These are phyloP conservation scores for Dicrurus megarhynchus DNA, from an alignment of 2,113 vertebrate genomes.

Conservation along the genomic window DNA sequence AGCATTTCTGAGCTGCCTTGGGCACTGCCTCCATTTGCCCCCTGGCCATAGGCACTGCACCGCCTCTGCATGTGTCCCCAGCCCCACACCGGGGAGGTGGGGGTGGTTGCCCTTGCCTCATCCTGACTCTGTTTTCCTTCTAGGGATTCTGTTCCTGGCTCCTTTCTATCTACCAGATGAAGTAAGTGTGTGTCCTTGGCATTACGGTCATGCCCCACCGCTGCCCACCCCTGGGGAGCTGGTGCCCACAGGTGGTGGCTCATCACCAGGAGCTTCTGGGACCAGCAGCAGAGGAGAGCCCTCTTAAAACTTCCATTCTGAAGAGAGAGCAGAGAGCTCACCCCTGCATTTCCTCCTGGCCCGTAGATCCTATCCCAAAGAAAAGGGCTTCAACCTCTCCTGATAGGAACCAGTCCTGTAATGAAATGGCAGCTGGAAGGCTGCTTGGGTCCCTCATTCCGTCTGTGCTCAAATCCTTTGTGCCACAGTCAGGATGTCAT, in stretches of 20 bases:
- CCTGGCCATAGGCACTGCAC: background rate
- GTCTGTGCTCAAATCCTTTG: background rate
- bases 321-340: background rate
- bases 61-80: rapidly evolving
- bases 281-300: background rate
- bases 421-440: background rate
- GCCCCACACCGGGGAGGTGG: background rate
- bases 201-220: rapidly evolving
- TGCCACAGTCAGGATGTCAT: background rate
- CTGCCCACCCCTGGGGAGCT: background rate
- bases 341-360: background rate
- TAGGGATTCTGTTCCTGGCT: slow-evolving; percentile 98
- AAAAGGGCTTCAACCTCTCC: background rate
- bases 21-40: background rate
- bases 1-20: background rate
- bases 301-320: background rate
- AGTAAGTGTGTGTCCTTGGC: slow-evolving; percentile 80
- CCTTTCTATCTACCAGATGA: slow-evolving; percentile 91
- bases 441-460: background rate
- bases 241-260: background rate
- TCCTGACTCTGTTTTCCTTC: background rate
- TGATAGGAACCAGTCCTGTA: background rate
- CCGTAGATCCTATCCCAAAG: background rate
- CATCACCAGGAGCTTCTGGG: background rate
- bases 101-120: background rate